Evolutionary conservation across 2,113 vertebrate genomes (phyloP).

Genomic region (Pachyramphus minor): DNA sequence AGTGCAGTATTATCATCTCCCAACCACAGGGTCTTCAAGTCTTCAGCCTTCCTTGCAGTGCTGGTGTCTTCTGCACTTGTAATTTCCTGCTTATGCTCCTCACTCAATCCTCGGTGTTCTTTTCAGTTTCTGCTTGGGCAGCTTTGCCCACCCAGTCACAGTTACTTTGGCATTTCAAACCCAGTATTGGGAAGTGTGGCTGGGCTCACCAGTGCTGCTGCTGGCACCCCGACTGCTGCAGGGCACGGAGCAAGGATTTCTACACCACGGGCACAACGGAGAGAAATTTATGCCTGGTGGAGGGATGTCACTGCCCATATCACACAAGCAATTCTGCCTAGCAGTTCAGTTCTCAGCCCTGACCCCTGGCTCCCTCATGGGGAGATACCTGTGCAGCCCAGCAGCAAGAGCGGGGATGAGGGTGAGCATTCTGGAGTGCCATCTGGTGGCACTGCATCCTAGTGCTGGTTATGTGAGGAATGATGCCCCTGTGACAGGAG

Average conservation of each 20-base stretch:
- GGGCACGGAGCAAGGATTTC: fast-evolving
- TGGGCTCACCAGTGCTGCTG: fast-evolving
- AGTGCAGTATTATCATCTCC: fast-evolving
- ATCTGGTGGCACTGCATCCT: not conserved
- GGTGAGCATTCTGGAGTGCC: not conserved
- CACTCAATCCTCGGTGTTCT: not conserved
- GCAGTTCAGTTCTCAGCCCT: fast-evolving
- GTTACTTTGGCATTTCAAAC: fast-evolving
- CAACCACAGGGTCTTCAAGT: not conserved
- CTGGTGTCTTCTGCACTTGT: not conserved
- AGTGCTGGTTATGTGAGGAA: fast-evolving
- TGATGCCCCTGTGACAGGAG: fast-evolving
- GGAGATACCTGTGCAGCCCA: not conserved
- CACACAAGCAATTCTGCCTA: fast-evolving
- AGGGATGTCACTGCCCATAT: fast-evolving
- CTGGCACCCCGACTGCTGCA: fast-evolving
- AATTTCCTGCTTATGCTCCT: not conserved
- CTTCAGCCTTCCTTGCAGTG: not conserved
- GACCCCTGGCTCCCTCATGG: not conserved
- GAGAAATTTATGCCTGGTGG: fast-evolving
- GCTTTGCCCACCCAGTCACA: fast-evolving
- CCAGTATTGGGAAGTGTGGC: fast-evolving
- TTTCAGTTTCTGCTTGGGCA: not conserved
- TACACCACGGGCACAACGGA: fast-evolving
- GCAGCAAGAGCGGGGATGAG: not conserved